These are phyloP conservation scores for Oegoconia quadripuncta DNA, from an alignment of 2,888 invertebrate genomes.

Conservation along the genomic window DNA sequence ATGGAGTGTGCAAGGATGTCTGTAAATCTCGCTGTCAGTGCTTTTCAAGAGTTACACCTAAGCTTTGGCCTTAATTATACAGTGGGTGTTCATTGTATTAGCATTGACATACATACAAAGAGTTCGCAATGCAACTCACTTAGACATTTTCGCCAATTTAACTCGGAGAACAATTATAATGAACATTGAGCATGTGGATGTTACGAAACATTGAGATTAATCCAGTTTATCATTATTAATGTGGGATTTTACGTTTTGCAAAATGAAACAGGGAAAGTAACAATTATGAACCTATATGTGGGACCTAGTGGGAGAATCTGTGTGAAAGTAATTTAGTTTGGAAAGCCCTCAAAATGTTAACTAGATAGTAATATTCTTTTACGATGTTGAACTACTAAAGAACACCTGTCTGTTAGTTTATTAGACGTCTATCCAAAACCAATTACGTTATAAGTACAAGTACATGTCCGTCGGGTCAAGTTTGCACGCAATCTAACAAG, in stretches of 20 bases:
- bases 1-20: slow-evolving; percentile 26
- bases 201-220: slow-evolving; percentile 33
- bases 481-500: slow-evolving; percentile 37
- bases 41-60: slow-evolving; percentile 46
- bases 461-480: slow-evolving; percentile 37
- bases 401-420: slow-evolving; percentile 19
- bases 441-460: slow-evolving; percentile 18
- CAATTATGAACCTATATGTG: too few relatives aligned
- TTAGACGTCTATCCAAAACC: slow-evolving; percentile 23
- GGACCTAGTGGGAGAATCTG: slow-evolving; percentile 4
- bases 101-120: slow-evolving; percentile 72
- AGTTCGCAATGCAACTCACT: slow-evolving; percentile 39
- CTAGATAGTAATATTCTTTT: slow-evolving; percentile 1
- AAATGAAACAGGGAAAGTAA: too few relatives aligned
- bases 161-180: slow-evolving; percentile 45
- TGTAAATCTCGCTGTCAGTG: slow-evolving; percentile 42
- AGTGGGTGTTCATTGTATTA: slow-evolving; percentile 61
- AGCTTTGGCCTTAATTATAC: slow-evolving; percentile 49
- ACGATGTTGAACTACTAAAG: slow-evolving; percentile 3
- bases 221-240: slow-evolving; percentile 17
- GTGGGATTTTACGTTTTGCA: slow-evolving; percentile 11
- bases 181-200: slow-evolving; percentile 34
- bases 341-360: background rate
- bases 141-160: slow-evolving; percentile 49
- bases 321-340: background rate